Percentiles rank a stretch among this genome's conserved stretches.
phyloP scores from a whole-genome alignment of 92 coral and sea anemone species.

The Scolanthus callimorphus region DNA sequence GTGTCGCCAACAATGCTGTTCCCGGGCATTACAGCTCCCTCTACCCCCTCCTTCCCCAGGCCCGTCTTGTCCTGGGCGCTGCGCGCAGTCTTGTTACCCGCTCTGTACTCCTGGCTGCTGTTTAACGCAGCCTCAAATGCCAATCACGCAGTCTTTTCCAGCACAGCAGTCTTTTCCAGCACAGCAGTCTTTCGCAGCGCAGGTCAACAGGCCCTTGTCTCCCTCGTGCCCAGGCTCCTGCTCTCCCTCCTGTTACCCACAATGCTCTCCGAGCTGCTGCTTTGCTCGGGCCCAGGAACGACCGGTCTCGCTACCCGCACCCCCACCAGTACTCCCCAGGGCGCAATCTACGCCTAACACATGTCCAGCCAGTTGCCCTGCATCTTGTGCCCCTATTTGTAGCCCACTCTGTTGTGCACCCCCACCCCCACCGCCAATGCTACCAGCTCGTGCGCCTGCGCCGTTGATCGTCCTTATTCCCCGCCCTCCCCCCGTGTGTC shows the following conservation, averaged over 20 bases:
- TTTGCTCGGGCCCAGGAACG: neutral
- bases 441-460: constrained; percentile 5
- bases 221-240: constrained; percentile 4
- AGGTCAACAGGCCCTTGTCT: no score
- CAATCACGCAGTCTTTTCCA: no score
- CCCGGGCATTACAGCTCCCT: neutral
- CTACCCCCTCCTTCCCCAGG: neutral
- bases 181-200: no score
- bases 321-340: constrained; percentile 2
- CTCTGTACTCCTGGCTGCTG: constrained; percentile 19
- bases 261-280: constrained; percentile 18
- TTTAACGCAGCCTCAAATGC: neutral
- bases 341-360: no score
- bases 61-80: constrained; percentile 9
- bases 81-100: constrained; percentile 9
- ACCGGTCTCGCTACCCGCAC: neutral
- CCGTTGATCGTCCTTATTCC: constrained; percentile 29
- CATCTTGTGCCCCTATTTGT: no score
- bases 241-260: constrained; percentile 15
- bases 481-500: constrained; percentile 35
- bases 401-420: constrained; percentile 5
- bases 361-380: neutral
- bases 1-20: constrained; percentile 11
- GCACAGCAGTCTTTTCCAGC: no score
- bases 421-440: constrained; percentile 4